Evolutionary conservation across 2,888 invertebrate species (phyloP).

Genomic region (Zeuzera pyrina): DNA sequence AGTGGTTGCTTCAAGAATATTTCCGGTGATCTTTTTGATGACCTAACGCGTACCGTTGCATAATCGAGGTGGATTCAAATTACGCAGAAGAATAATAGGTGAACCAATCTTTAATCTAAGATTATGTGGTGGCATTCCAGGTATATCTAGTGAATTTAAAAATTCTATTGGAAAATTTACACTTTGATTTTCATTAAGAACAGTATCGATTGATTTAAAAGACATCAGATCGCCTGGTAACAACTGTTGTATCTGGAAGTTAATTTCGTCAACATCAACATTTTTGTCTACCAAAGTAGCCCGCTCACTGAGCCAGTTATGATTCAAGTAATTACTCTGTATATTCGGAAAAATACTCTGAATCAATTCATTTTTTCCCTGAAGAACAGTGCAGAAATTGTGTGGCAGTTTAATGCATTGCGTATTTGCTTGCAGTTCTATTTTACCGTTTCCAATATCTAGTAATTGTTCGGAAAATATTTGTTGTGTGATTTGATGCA

Average conservation of each 20-base stretch:
- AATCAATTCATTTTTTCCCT: too few relatives aligned
- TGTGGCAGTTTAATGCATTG: too few relatives aligned
- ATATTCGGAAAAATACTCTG: too few relatives aligned
- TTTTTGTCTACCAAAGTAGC: conserved; percentile 18
- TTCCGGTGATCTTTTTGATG: too few relatives aligned
- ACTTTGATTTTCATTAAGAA: conserved; percentile 3
- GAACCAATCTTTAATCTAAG: conserved; percentile 16
- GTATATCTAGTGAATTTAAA: conserved; percentile 16
- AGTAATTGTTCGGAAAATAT: too few relatives aligned
- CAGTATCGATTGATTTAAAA: conserved; percentile 13
- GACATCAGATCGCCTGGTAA: conserved; percentile 7
- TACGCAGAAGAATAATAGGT: conserved; percentile 10
- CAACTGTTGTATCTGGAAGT: conserved; percentile 6
- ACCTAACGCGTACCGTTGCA: conserved; percentile 11
- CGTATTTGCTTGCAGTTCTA: too few relatives aligned
- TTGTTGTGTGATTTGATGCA: too few relatives aligned
- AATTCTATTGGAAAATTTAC: conserved; percentile 13
- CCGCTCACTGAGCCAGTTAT: conserved; percentile 13
- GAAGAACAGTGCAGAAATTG: too few relatives aligned
- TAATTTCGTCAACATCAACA: conserved; percentile 14
- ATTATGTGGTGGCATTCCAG: conserved; percentile 16
- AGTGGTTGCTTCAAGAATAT: conserved; percentile 7
- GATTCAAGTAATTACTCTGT: too few relatives aligned
- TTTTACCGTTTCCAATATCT: too few relatives aligned
- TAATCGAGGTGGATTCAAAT: conserved; percentile 9